Evolutionary conservation across 2,888 invertebrate genomes (phyloP), one percentile per base, ranked within the genome.

Genomic region (Petrophora chlorosata): DNA sequence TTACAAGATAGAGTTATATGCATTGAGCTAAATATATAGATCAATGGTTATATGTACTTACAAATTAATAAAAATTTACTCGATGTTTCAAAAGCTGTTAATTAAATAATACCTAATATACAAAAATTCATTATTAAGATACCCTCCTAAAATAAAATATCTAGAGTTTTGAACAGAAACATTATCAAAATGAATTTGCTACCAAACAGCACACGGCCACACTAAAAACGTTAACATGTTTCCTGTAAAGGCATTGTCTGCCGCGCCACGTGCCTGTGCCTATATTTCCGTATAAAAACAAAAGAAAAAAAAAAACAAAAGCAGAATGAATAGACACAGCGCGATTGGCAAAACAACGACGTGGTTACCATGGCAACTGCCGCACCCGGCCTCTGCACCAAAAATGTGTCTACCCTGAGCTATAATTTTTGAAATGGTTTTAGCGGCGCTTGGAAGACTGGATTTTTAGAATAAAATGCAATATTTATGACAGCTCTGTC

Each of bases 301-400:
- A 70, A 63, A 63, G 56, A 67, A 61, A 57, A 8, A 19, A 38
- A 61, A 42, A 38, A 56, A 64, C 44, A 36, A 70, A 73, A 78
- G 69, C 70, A 72, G 75, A 79, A 77, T 71, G 76, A 70, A 73
- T 74, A 75, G 72, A 78, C 74, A 75, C 70, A 68, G 75, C 70
- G 62, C 74, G 66, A 87, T 87, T 79, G 87, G 77, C 85, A 85
- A 88, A 88, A 88, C 87, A 85, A 85, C 83, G 80, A 79, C 73
- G 70, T 62, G 55, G 84, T 83, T 75, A 68, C 81, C 70, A 85
- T 82, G 74, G 82, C 68, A 68, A 85, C 82, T 78, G 80, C 78
- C 79, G 85, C 82, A 80, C 79, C 69, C 63, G 56, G 63, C 67
- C 70, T n/a, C 67, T 75, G 73, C 76, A 71, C 75, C 70, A 71